Evolutionary conservation across 2,888 invertebrate genomes (phyloP).

Genomic region (Argyresthia albistria): DNA sequence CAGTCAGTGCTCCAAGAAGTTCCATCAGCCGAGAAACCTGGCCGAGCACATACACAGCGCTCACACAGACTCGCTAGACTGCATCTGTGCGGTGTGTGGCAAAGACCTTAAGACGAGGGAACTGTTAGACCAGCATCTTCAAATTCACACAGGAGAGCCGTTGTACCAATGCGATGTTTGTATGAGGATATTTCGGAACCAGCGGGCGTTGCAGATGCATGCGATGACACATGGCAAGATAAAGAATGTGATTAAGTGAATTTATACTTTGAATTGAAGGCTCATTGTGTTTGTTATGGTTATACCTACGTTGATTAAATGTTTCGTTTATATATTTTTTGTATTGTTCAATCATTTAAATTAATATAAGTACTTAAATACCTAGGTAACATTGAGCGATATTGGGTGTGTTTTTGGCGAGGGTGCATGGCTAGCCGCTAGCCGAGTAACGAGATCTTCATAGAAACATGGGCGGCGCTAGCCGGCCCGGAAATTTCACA

Average conservation of each 20-base stretch:
- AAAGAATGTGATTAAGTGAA: slow-evolving; percentile 1
- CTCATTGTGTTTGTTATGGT: background rate
- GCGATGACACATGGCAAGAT: background rate
- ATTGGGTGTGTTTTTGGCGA: no score
- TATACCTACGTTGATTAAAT: no score
- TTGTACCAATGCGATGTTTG: slow-evolving; percentile 22
- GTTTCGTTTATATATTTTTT: no score
- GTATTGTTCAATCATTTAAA: no score
- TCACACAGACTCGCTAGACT: slow-evolving; percentile 15
- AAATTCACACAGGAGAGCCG: slow-evolving; percentile 19
- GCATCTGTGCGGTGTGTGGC: slow-evolving; percentile 19
- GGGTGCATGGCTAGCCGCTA: no score
- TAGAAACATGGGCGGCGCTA: no score
- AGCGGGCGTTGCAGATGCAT: slow-evolving; percentile 21
- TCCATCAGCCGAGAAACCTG: slow-evolving; percentile 17
- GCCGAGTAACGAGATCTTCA: no score
- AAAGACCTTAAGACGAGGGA: slow-evolving; percentile 20
- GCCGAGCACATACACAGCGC: slow-evolving; percentile 18
- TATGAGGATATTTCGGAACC: slow-evolving; percentile 19
- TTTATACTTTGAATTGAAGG: background rate
- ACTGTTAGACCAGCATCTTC: slow-evolving; percentile 20
- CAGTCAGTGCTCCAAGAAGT: slow-evolving; percentile 21
- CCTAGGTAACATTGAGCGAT: no score
- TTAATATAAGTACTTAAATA: no score
- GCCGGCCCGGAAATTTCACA: no score